A percentile compares a stretch with the other conserved stretches of the same genome.
Evolutionary conservation across 2,888 invertebrate species (phyloP).

Genomic region (Phorcus lineatus): DNA sequence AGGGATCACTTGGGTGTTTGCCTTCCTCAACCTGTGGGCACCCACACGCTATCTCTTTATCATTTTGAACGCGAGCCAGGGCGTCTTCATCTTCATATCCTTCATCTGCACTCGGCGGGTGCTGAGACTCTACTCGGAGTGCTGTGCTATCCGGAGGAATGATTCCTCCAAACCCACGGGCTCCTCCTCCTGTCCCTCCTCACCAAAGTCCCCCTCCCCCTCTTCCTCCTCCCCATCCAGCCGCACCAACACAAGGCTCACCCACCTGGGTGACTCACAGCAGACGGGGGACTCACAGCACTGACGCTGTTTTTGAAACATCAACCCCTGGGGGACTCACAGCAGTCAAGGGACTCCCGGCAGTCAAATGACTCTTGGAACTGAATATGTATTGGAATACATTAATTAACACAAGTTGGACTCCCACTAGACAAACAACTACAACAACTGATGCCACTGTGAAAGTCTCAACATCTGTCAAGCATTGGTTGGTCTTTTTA

Average conservation of each 20-base stretch:
- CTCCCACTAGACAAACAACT: too few species aligned
- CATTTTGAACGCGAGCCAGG: slow-evolving; percentile 40
- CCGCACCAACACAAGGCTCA: background rate
- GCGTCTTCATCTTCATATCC: slow-evolving; percentile 44
- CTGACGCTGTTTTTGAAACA: too few species aligned
- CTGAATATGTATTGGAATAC: too few species aligned
- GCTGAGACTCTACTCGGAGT: slow-evolving; percentile 27
- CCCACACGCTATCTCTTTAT: slow-evolving; percentile 33
- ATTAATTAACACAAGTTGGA: too few species aligned
- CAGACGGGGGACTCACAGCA: background rate
- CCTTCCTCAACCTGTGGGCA: slow-evolving; percentile 12
- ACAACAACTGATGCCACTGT: too few species aligned
- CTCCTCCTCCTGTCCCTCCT: slow-evolving; percentile 2
- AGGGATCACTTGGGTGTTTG: slow-evolving; percentile 42
- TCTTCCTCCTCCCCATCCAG: background rate
- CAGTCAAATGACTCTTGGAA: too few species aligned
- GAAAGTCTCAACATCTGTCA: too few species aligned
- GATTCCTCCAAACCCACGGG: background rate
- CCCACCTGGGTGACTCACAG: background rate
- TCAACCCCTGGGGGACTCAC: too few species aligned
- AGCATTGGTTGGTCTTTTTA: too few species aligned
- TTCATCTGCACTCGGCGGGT: slow-evolving; percentile 42
- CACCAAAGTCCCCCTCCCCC: background rate
- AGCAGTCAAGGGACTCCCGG: too few species aligned
- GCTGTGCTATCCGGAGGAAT: background rate